Evolutionary conservation across 2,797 vertebrate genomes (phyloP).

Genomic region (Typhlichthys eigenmanni): DNA sequence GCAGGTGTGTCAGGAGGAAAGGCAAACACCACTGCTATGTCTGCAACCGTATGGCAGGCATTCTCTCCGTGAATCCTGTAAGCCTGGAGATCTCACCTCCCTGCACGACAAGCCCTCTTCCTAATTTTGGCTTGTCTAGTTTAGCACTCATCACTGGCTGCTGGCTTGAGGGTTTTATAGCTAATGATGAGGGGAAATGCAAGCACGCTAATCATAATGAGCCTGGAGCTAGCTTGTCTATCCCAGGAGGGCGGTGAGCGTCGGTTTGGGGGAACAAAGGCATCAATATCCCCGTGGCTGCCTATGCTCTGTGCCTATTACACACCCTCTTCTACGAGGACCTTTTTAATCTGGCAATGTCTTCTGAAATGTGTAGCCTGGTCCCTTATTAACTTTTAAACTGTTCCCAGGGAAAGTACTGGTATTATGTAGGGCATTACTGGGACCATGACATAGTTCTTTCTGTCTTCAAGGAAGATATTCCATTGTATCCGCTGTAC

Average conservation of each 20-base stretch:
- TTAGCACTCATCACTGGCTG: slow-evolving; percentile 31
- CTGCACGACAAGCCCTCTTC: slow-evolving; percentile 9
- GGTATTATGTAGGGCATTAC: slow-evolving; percentile 23
- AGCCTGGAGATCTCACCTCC: background rate
- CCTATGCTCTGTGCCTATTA: slow-evolving; percentile 24
- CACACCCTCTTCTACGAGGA: slow-evolving; percentile 23
- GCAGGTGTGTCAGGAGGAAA: slow-evolving; percentile 11
- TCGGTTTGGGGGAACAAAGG: slow-evolving; percentile 49
- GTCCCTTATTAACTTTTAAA: slow-evolving; percentile 14
- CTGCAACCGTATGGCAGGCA: slow-evolving; percentile 21
- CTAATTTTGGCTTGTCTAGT: slow-evolving; percentile 12
- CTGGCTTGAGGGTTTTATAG: slow-evolving; percentile 21
- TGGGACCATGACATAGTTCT: slow-evolving; percentile 33
- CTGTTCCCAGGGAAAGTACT: slow-evolving; percentile 13
- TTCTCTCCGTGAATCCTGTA: slow-evolving; percentile 18
- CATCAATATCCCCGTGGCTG: slow-evolving; percentile 44
- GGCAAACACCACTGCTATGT: slow-evolving; percentile 29
- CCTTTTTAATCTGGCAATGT: slow-evolving; percentile 18
- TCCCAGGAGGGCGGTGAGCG: slow-evolving; percentile 33
- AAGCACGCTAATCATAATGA: slow-evolving; percentile 53
- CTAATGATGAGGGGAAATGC: slow-evolving; percentile 42
- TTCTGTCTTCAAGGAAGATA: slow-evolving; percentile 3
- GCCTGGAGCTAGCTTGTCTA: slow-evolving; percentile 27
- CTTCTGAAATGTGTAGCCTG: slow-evolving; percentile 3
- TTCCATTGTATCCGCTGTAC: slow-evolving; percentile 3